Evolutionary conservation across 2,797 vertebrate genomes (phyloP).

Genomic region (Pterois miles): DNA sequence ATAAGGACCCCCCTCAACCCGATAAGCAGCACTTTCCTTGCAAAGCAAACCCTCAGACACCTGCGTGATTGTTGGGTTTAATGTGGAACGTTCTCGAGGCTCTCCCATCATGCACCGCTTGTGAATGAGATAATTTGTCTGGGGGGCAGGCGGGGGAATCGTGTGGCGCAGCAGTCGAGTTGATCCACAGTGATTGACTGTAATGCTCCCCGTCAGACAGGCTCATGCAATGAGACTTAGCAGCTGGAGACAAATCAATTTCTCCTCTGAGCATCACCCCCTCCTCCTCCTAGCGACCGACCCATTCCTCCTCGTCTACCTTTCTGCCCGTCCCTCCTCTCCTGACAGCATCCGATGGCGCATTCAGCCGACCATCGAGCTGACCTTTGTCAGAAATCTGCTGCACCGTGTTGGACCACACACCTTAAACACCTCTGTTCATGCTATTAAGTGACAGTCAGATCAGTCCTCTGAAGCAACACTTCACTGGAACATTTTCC

Average conservation of each 20-base stretch:
- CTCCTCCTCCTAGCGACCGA: neutral
- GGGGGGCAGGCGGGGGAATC: slow-evolving; percentile 44
- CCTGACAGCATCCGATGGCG: slow-evolving; percentile 45
- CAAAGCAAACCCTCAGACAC: slow-evolving; percentile 62
- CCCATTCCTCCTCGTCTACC: slow-evolving; percentile 31
- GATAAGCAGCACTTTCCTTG: slow-evolving; percentile 45
- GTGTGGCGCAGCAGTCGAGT: slow-evolving; percentile 59
- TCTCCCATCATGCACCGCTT: slow-evolving; percentile 66
- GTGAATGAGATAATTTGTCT: slow-evolving; percentile 73
- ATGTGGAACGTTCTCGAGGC: slow-evolving; percentile 52
- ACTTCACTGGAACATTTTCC: neutral
- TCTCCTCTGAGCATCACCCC: slow-evolving; percentile 32
- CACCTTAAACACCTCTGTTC: slow-evolving; percentile 18
- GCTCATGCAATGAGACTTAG: slow-evolving; percentile 74
- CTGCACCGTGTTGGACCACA: slow-evolving; percentile 24
- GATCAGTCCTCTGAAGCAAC: slow-evolving; percentile 8
- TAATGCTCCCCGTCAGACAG: slow-evolving; percentile 80
- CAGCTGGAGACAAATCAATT: slow-evolving; percentile 84
- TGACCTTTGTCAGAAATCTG: slow-evolving; percentile 53
- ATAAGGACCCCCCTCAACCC: slow-evolving; percentile 40
- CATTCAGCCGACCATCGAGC: slow-evolving; percentile 43
- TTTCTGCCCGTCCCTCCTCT: slow-evolving; percentile 13
- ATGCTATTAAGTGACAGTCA: slow-evolving; percentile 31
- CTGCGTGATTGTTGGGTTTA: slow-evolving; percentile 32
- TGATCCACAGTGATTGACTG: slow-evolving; percentile 83